Base-by-base conservation (phyloP, 92 coral and sea anemone genomes). In the Pocillopora meandrina region DNA sequence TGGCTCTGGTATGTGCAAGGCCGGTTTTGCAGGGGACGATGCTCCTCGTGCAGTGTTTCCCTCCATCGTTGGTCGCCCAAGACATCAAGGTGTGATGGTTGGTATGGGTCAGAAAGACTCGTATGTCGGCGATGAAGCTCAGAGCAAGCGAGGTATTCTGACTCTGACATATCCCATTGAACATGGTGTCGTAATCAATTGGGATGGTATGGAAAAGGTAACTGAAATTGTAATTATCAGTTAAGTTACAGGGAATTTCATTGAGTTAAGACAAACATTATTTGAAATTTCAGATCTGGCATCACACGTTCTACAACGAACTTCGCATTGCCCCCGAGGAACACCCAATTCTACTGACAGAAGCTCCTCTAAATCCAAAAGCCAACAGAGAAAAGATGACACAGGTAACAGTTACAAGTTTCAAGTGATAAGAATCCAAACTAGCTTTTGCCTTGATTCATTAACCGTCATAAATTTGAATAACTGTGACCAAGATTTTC, bases 61-160 rank as follows among this genome's bases (percentile, higher is more conserved):
- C 68, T 95, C 97, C 87, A 95, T 95, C 92, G 98, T 95, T 67
- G 98, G 98, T 72, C 97, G 98, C 82, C 98, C 98, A 87, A 96
- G 98, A 79, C 98, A 96, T 94, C 98, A 96, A 78, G 98, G 98
- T 84, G 98, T 96, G 88, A 96, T 96, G 98, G 98, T 96, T 79
- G 98, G 98, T 89, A 96, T 96, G 98, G 98, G 98, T 69, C 98
- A 96, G 95, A 96, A 96, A 96, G 98, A 96, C 91, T 96, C 98
- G 84, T 96, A 96, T 81, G 98, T 96, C 84, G 98, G 98, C 76
- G 98, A 96, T 78, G 98, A 96, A 88, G 98, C 98, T 64, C 98
- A 96, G 89, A 96, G 98, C 94, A 96, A 96, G 84, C 86, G 99
- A 96, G 99, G 99, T 94, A 94, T 96, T 71, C 97, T 96, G 71